A percentile compares a stretch with the other conserved stretches of the same genome.
Evolutionary conservation across 1,140 invertebrate species (phyloP).

Genomic region (Charaxes varanes): DNA sequence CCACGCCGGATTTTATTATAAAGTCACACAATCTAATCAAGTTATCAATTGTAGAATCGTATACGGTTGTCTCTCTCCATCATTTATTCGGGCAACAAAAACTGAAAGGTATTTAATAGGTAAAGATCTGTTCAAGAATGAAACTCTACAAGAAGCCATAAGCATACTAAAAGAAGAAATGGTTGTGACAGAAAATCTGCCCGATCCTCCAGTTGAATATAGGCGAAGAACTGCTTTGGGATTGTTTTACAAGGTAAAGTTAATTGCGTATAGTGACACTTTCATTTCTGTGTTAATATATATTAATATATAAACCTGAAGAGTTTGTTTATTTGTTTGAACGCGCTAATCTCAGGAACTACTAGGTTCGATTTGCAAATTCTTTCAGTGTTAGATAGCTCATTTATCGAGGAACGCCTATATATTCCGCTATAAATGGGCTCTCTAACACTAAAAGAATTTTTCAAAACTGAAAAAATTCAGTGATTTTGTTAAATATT

Average conservation of each 20-base stretch:
- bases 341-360: too few species aligned
- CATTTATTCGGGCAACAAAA: constrained; percentile 78
- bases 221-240: constrained; percentile 73
- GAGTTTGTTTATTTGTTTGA: too few species aligned
- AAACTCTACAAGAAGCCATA: constrained; percentile 69
- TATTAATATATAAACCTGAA: too few species aligned
- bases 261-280: too few species aligned
- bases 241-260: constrained; percentile 78
- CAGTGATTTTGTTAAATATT: too few species aligned
- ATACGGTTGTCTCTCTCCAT: constrained; percentile 79
- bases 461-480: too few species aligned
- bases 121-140: constrained; percentile 65
- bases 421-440: too few species aligned
- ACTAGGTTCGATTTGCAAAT: too few species aligned
- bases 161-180: constrained; percentile 74
- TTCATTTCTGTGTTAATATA: too few species aligned
- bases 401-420: too few species aligned
- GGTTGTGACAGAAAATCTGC: constrained; percentile 71
- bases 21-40: constrained; percentile 12
- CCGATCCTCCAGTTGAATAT: constrained; percentile 75
- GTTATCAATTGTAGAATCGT: constrained; percentile 42
- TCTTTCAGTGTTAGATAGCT: too few species aligned
- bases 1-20: constrained; percentile 32
- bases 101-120: constrained; percentile 79
- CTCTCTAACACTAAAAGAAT: too few species aligned